Evolutionary conservation across 1,140 invertebrate genomes (phyloP), one percentile per base, ranked within the genome.

Genomic region (Papilio xuthus): DNA sequence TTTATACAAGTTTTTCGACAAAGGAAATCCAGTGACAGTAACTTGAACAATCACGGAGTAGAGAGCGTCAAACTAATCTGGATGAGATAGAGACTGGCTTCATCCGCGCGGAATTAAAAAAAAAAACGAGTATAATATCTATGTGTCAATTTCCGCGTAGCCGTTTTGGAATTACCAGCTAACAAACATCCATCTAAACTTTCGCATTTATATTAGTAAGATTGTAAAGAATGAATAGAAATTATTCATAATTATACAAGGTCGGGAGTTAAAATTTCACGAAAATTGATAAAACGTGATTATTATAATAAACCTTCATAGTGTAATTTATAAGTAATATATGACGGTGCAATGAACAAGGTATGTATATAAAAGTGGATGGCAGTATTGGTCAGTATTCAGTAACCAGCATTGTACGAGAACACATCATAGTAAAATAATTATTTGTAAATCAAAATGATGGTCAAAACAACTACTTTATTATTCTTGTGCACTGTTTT

Each of bases 291-390:
- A 67, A 28, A 67, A 67, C 26, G 60, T 67, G 26, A 67, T 15
- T 67, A 32, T 28, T 15, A 67, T 67, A 28, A 67, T 23, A 56
- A 60, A 60, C 10, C 26, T 50, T 50, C 4, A 67, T 7, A 67
- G 4, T 3, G 13, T 67, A 67, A 67, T 67, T 28, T 67, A 67
- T 18, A 26, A 67, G 4, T 60, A 23, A 60, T 60, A 26, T 26
- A 23, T 60, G 56, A 26, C 56, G 56, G 23, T 60, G 13, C 4
- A 60, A 6, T 28, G 6, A 53, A 53, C 50, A 53, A 8, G n/a
- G 60, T 67, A 67, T 67, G 60, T 67, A 67, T 67, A 67, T 67
- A 67, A 67, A 60, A 67, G 28, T 67, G 60, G 60, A 15, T 67
- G 60, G 15, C 60, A 28, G 13, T 15, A 28, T 67, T 32, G 23